Percentiles rank a stretch among this genome's conserved stretches.
phyloP scores from a whole-genome alignment of 2,797 vertebrate genomes.

The Protonibea diacanthus region DNA sequence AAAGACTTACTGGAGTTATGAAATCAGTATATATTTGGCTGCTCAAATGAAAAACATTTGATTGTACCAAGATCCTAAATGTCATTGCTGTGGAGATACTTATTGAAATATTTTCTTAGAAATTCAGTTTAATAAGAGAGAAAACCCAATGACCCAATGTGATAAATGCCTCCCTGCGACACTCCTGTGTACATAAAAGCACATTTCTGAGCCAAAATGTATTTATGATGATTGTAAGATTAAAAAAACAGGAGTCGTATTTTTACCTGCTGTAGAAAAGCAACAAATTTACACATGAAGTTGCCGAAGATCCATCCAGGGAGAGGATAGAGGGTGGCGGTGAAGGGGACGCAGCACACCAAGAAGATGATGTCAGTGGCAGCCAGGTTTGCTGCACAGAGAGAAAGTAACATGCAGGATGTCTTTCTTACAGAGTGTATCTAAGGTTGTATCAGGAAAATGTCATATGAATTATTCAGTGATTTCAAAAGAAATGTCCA shows the following conservation, averaged over 20 bases:
- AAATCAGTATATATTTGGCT: neutral
- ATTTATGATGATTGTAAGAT: neutral
- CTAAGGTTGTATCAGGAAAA: neutral
- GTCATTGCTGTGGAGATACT: neutral
- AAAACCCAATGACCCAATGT: neutral
- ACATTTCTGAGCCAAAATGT: neutral
- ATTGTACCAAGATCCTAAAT: neutral
- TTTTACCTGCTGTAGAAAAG: conserved; percentile 89
- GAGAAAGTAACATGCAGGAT: conserved; percentile 28
- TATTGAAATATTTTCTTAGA: neutral
- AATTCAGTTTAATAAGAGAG: neutral
- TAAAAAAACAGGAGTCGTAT: neutral
- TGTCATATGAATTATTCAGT: neutral
- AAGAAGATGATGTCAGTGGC: conserved; percentile 90
- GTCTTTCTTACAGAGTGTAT: neutral
- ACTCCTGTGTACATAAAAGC: neutral
- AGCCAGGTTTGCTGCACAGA: conserved; percentile 86
- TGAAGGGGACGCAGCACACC: conserved; percentile 90
- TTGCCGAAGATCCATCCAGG: conserved; percentile 90
- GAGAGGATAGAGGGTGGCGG: conserved; percentile 89
- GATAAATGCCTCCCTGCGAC: neutral
- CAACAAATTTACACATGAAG: conserved; percentile 91
- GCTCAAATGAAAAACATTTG: neutral
- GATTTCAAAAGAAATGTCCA: neutral
- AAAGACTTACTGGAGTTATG: conserved; percentile 2